Base-by-base conservation (phyloP, 2,888 invertebrate genomes). In the Caradrina kadenii region DNA sequence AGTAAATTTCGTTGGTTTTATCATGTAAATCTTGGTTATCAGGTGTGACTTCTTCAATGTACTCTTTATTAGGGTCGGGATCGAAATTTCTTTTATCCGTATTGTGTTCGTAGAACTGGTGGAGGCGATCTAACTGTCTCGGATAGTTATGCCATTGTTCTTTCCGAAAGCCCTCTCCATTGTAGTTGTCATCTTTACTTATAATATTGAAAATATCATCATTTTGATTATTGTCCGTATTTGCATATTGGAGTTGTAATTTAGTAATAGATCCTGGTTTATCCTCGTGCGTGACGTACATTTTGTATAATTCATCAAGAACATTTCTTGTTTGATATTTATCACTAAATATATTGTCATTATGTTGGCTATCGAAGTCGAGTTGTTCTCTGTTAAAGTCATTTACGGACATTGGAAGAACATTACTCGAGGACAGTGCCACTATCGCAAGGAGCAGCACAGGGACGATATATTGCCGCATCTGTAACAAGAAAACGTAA, bases 61-160 rank as follows among this genome's bases (percentile, higher is more conserved):
- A 76, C 69, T 59, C 86, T 79, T 85, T 80, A 62, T 84, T 83
- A 56, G 85, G 84, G 64, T 91, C 91, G 2, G 87, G 84, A n/a
- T 91, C 90, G 4, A 87, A 76, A 73, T 85, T 89, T 69, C 87
- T 87, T 76, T 90, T 90, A 63, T 87, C 85, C 52, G 82, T 61
- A 62, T 87, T 87, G 17, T 82, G 80, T 49, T 88, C 83, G 52
- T 86, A 87, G 1, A 88, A 72, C 59, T 86, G 85, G 83, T 94
- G 92, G 50, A 94, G 94, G 58, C 94, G 93, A 80, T 94, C 93
- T 60, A 94, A 82, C 71, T 93, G 94, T 64, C 94, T 88, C 1
- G 95, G 94, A 75, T 95, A 95, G 82, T 94, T 93, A 69, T 93
- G 94, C 94, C 94, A 94, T 83, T 93, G 93, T 79, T 94, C 92